phyloP scores from a whole-genome alignment of 2,888 invertebrate genomes.

The Drosophila neonasuta region DNA sequence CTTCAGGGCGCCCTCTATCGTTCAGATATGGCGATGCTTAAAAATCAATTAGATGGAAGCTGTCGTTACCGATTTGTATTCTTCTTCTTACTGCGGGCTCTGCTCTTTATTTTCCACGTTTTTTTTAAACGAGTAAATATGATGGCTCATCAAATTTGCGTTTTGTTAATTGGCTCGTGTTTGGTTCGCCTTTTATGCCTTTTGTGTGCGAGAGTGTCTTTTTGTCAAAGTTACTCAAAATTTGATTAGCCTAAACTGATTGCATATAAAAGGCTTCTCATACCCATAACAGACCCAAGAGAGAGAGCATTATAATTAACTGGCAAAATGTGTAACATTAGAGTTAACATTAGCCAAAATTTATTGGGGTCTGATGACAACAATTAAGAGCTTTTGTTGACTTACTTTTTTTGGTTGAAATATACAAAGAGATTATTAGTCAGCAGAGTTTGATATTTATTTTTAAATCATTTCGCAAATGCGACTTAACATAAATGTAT shows the following conservation, averaged over 20 bases:
- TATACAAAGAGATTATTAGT: not conserved
- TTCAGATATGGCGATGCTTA: constrained; percentile 44
- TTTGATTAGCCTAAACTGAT: constrained; percentile 59
- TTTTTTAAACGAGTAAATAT: constrained; percentile 10
- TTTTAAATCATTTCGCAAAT: too few species aligned
- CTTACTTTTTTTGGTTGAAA: not conserved
- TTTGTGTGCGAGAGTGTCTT: constrained; percentile 17
- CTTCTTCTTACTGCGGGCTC: not conserved
- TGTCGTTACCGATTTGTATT: constrained; percentile 38
- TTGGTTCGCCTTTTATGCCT: constrained; percentile 24
- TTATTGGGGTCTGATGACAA: not conserved
- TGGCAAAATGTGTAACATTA: constrained; percentile 13
- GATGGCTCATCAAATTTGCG: constrained; percentile 62
- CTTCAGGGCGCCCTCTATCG: constrained; percentile 47
- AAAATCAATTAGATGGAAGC: constrained; percentile 63
- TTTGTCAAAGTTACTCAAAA: constrained; percentile 34
- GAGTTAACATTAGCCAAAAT: not conserved
- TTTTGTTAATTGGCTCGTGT: constrained; percentile 56
- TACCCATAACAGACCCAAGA: not conserved
- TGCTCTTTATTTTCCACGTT: constrained; percentile 21
- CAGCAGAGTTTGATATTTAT: too few species aligned
- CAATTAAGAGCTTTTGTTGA: not conserved
- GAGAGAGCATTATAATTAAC: constrained; percentile 16
- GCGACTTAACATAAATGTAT: too few species aligned
- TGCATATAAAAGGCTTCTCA: constrained; percentile 32